Evolutionary conservation across 2,113 vertebrate genomes (phyloP).

Genomic region (Arvicanthis niloticus): DNA sequence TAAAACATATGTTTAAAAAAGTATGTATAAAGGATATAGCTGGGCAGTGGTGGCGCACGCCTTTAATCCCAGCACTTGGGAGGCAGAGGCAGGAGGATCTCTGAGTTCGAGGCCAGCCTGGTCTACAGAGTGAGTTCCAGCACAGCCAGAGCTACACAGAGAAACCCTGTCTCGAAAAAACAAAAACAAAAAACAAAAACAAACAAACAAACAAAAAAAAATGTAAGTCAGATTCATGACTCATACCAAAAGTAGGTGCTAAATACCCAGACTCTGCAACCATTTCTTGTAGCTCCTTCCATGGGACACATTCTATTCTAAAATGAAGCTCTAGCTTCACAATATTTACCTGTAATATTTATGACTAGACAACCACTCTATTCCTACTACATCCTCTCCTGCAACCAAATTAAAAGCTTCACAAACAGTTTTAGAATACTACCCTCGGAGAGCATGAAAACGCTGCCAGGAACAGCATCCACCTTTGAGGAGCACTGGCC

Average conservation of each 20-base stretch:
- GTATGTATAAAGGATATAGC: not conserved
- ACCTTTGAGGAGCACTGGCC: not conserved
- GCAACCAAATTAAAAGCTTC: conserved; percentile 13
- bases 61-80: too few species aligned
- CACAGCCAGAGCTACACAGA: too few species aligned
- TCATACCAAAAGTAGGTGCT: not conserved
- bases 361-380: conserved; percentile 43
- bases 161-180: too few species aligned
- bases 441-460: not conserved
- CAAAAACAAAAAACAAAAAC: too few species aligned
- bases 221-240: not conserved
- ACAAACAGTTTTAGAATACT: not conserved
- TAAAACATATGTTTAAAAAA: not conserved
- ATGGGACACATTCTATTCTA: not conserved
- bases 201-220: too few species aligned
- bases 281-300: not conserved
- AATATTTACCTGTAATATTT: conserved; percentile 8
- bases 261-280: not conserved
- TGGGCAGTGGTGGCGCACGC: too few species aligned
- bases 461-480: not conserved
- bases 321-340: not conserved
- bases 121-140: too few species aligned
- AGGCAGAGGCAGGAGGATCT: too few species aligned
- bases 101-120: too few species aligned
- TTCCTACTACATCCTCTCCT: not conserved